Base-by-base conservation (phyloP, 2,113 vertebrate genomes). In the Numenius arquata region DNA sequence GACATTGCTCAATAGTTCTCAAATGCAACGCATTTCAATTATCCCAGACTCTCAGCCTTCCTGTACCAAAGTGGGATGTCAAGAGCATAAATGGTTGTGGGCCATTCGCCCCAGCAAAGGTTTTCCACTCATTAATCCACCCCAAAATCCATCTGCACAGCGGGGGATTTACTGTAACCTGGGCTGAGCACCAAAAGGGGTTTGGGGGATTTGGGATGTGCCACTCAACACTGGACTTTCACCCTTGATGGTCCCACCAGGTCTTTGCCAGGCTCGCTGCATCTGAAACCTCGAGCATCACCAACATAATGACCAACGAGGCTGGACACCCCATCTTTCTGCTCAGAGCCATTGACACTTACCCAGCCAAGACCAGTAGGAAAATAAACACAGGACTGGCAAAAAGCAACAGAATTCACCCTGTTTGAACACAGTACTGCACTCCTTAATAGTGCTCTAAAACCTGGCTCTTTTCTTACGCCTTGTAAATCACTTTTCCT, bases 221-320 rank as follows among this genome's bases (percentile, higher is more conserved):
- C 68, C 63, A 58, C 36, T 92, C 59, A 20, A 11, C 0, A 2
- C 55, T 26, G 41, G 70, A 58, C 41, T 78, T 66, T 59, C 55
- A 48, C 52, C 59, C 41, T 93, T 0, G 0, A 47, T 6, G n/a
- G 26, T 20, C 18, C 43, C 4, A 0, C 0, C 0, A 32, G 25
- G 45, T 47, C 63, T 62, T 75, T 63, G 26, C 41, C 20, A 30
- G 29, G 4, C 47, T 58, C 3, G 0, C 4, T 15, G 34, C 68
- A 45, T 21, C 74, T 2, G 0, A 62, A 73, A 38, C 27, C 65
- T 59, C 1, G 0, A 47, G 5, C 19, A 45, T 23, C 4, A 1
- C 59, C 59, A 45, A 18, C 2, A 2, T 8, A 8, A 11, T 26
- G 34, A 29, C 19, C 34, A 29, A 4, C 5, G 5, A 9, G 26